Conservation (phyloP, 2,888 invertebrate genomes). For the Oscheius sp. region DNA sequence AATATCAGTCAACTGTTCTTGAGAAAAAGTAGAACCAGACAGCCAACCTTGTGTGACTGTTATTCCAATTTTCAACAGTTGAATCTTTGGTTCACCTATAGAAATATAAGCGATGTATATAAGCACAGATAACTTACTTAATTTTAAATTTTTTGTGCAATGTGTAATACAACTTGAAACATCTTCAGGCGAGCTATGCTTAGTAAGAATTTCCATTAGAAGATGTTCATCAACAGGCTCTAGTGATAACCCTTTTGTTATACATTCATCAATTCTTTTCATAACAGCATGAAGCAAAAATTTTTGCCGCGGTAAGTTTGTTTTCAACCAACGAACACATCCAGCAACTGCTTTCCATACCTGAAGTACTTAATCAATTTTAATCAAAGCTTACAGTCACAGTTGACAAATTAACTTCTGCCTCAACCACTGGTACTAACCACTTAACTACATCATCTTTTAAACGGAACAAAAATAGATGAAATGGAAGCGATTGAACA, state of each 20-base stretch:
- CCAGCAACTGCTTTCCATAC: slow-evolving; percentile 37
- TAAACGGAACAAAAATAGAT: slow-evolving; percentile 20
- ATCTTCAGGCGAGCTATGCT: neutral
- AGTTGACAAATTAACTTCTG: slow-evolving; percentile 19
- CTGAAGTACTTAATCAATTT: neutral
- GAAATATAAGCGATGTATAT: too few species aligned
- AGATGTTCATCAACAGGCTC: neutral
- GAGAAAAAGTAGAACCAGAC: neutral
- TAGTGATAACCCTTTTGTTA: slow-evolving; percentile 1
- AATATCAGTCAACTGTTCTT: slow-evolving; percentile 30
- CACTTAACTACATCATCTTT: slow-evolving; percentile 5
- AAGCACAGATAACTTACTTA: slow-evolving; percentile 34
- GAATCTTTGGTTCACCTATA: slow-evolving; percentile 40
- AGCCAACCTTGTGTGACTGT: slow-evolving; percentile 40
- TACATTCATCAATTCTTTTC: slow-evolving; percentile 25
- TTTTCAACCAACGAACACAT: slow-evolving; percentile 35
- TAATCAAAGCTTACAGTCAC: neutral
- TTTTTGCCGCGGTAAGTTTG: slow-evolving; percentile 39
- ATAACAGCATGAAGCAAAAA: slow-evolving; percentile 35
- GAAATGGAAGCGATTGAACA: slow-evolving; percentile 1
- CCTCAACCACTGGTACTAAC: slow-evolving; percentile 26
- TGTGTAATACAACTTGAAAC: slow-evolving; percentile 44
- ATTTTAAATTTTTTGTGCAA: slow-evolving; percentile 41
- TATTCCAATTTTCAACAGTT: slow-evolving; percentile 41
- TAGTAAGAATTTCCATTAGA: neutral